These are phyloP conservation scores for Pseudochirops cupreus DNA, from an alignment of 2,797 vertebrate genomes.

Conservation along the genomic window DNA sequence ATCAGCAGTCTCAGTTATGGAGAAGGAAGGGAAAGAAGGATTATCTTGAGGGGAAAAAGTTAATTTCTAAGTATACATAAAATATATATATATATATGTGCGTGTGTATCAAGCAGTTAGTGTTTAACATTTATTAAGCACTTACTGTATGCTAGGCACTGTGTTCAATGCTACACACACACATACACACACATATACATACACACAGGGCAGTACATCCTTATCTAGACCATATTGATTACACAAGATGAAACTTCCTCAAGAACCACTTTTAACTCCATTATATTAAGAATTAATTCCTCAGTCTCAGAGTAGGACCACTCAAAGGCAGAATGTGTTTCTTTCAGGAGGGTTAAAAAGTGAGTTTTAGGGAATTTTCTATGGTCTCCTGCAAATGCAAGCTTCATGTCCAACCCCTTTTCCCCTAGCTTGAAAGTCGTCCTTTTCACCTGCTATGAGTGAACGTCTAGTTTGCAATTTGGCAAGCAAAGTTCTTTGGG, in stretches of 20 bases:
- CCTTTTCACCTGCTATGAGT: conserved; percentile 37
- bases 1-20: conserved; percentile 87
- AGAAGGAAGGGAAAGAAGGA: conserved; percentile 30
- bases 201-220: conserved; percentile 64
- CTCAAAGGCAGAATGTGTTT: conserved; percentile 78
- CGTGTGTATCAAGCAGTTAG: neutral
- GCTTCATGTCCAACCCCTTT: conserved; percentile 50
- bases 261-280: conserved; percentile 86
- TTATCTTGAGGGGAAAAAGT: conserved; percentile 66
- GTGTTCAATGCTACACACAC: neutral
- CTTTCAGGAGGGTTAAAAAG: conserved; percentile 41
- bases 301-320: conserved; percentile 81
- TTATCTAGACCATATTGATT: conserved; percentile 60
- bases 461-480: neutral
- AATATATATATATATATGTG: conserved; percentile 71
- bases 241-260: conserved; percentile 82
- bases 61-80: conserved; percentile 77
- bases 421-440: conserved; percentile 16
- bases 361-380: conserved; percentile 50
- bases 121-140: neutral
- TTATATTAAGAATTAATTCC: conserved; percentile 82
- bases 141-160: neutral
- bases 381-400: neutral
- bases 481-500: neutral
- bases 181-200: neutral